Evolutionary conservation across 2,797 vertebrate species (phyloP).

Genomic region (Squalus acanthias): DNA sequence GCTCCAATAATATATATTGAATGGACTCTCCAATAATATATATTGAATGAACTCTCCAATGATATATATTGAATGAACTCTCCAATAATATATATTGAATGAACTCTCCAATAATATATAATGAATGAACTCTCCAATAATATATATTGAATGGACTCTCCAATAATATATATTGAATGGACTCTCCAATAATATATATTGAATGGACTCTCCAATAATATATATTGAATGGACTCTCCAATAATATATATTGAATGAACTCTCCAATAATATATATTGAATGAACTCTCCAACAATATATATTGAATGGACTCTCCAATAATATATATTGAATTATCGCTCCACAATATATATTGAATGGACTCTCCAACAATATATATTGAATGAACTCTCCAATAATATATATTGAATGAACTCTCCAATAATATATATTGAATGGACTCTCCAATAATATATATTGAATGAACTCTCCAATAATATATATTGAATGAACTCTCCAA

Average conservation of each 20-base stretch:
- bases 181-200: neutral
- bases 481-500: too few species aligned
- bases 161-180: slow-evolving; percentile 10
- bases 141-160: neutral
- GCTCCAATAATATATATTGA: neutral
- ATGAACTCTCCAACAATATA: neutral
- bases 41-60: neutral
- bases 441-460: neutral
- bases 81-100: too few species aligned
- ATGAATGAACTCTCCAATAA: too few species aligned
- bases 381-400: too few species aligned
- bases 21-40: neutral
- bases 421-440: neutral
- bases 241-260: too few species aligned
- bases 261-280: neutral
- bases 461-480: too few species aligned
- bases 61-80: neutral
- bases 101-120: too few species aligned
- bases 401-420: neutral
- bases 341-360: too few species aligned
- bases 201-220: too few species aligned
- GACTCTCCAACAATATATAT: too few species aligned
- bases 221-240: too few species aligned
- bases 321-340: neutral
- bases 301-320: neutral